Conservation (phyloP, 2,888 invertebrate genomes). For the Idaea straminata region DNA sequence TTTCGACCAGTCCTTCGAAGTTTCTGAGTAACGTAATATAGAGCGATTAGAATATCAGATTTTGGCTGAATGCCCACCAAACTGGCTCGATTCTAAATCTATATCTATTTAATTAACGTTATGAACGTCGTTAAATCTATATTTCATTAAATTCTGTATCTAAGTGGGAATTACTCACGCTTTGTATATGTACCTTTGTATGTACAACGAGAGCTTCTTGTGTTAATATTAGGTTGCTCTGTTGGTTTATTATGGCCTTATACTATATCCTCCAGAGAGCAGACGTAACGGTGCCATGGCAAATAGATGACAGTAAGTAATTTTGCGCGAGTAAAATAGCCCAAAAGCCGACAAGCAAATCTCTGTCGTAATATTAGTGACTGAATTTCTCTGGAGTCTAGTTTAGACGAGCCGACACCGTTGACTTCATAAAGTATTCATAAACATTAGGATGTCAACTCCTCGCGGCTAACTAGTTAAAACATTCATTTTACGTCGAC, state of each 20-base stretch:
- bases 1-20: neutral
- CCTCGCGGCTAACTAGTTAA: conserved; percentile 4
- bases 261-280: conserved; percentile 14
- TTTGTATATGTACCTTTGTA: no score
- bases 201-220: neutral
- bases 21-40: neutral
- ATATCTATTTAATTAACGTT: neutral
- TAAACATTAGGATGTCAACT: conserved; percentile 11
- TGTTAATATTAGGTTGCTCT: neutral
- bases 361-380: conserved; percentile 15
- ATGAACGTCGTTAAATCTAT: neutral
- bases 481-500: conserved; percentile 12
- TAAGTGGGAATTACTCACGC: neutral
- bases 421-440: conserved; percentile 16
- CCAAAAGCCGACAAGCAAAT: conserved; percentile 10
- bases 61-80: neutral
- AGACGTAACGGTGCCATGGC: conserved; percentile 14
- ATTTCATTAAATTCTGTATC: neutral
- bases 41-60: neutral
- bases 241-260: neutral
- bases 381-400: conserved; percentile 13
- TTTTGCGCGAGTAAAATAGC: conserved; percentile 12
- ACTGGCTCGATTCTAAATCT: neutral
- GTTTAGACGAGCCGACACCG: conserved; percentile 6
- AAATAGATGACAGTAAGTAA: conserved; percentile 16